phyloP scores from a whole-genome alignment of 2,888 invertebrate genomes.

The Icerya purchasi region DNA sequence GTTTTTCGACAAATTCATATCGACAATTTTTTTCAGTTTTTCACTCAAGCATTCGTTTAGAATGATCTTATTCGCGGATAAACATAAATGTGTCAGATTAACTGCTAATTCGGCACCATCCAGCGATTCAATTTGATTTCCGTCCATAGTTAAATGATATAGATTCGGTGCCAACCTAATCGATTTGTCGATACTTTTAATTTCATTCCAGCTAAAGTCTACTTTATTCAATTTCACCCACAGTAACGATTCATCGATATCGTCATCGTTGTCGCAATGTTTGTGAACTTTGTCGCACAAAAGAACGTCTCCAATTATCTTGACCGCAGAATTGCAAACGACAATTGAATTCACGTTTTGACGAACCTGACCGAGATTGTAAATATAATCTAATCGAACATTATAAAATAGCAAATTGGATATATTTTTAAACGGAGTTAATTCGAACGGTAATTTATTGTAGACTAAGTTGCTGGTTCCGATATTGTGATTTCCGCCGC shows the following conservation, averaged over 20 bases:
- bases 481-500: slow-evolving; percentile 42
- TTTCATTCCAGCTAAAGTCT: slow-evolving; percentile 55
- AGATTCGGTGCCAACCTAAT: slow-evolving; percentile 53
- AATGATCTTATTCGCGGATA: slow-evolving; percentile 56
- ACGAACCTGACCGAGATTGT: slow-evolving; percentile 34
- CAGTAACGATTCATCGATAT: slow-evolving; percentile 3
- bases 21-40: slow-evolving; percentile 70
- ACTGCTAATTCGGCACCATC: slow-evolving; percentile 58
- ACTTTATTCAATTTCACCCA: slow-evolving; percentile 36
- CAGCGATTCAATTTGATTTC: slow-evolving; percentile 53
- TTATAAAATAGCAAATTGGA: slow-evolving; percentile 44
- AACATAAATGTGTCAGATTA: slow-evolving; percentile 47
- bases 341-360: slow-evolving; percentile 40
- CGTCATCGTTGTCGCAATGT: slow-evolving; percentile 26
- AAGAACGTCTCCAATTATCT: slow-evolving; percentile 51
- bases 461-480: slow-evolving; percentile 68
- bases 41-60: slow-evolving; percentile 56
- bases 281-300: slow-evolving; percentile 70
- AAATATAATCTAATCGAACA: slow-evolving; percentile 44
- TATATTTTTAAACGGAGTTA: slow-evolving; percentile 63
- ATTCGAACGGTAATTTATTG: slow-evolving; percentile 54
- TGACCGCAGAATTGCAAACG: slow-evolving; percentile 38
- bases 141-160: slow-evolving; percentile 46
- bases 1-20: slow-evolving; percentile 67
- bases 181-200: slow-evolving; percentile 55